Percentiles rank a stretch among this genome's conserved stretches.
Evolutionary conservation across 2,797 vertebrate genomes (phyloP).

Genomic region (Rhinogobio ventralis): DNA sequence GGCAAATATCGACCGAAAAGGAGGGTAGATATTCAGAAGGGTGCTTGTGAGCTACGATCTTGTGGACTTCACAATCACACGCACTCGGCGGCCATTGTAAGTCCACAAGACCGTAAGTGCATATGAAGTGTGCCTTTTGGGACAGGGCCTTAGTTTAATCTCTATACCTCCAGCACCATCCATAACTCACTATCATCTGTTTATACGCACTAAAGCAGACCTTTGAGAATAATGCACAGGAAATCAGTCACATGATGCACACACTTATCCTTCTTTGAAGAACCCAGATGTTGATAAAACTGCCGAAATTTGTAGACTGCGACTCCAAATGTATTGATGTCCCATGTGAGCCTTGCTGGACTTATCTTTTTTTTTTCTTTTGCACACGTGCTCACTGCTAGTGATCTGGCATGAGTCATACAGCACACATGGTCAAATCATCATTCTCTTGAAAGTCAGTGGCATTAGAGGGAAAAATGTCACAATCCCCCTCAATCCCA

Average conservation of each 20-base stretch:
- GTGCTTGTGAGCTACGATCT: not conserved
- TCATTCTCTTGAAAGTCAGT: slow-evolving; percentile 13
- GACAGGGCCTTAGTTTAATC: slow-evolving; percentile 5
- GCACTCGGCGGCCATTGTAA: not conserved
- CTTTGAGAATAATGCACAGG: slow-evolving; percentile 41
- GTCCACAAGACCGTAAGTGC: not conserved
- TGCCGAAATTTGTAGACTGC: slow-evolving; percentile 3
- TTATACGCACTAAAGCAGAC: slow-evolving; percentile 13
- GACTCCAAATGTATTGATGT: slow-evolving; percentile 49
- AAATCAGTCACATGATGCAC: slow-evolving; percentile 13
- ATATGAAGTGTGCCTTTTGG: not conserved
- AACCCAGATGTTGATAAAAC: slow-evolving; percentile 39
- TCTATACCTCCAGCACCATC: slow-evolving; percentile 24
- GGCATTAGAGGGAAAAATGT: slow-evolving; percentile 41
- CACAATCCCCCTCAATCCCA: slow-evolving; percentile 25
- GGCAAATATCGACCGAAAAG: no score
- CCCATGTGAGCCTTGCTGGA: slow-evolving; percentile 55
- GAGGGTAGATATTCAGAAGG: no score
- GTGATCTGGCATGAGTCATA: slow-evolving; percentile 58
- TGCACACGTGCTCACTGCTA: slow-evolving; percentile 63
- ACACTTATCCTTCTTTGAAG: slow-evolving; percentile 27
- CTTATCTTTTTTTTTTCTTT: slow-evolving; percentile 60
- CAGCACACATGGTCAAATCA: slow-evolving; percentile 39
- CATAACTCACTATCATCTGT: slow-evolving; percentile 16
- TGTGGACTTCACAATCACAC: not conserved